These are phyloP conservation scores for Ips nitidus DNA, from an alignment of 1,140 invertebrate genomes.

Conservation along the genomic window DNA sequence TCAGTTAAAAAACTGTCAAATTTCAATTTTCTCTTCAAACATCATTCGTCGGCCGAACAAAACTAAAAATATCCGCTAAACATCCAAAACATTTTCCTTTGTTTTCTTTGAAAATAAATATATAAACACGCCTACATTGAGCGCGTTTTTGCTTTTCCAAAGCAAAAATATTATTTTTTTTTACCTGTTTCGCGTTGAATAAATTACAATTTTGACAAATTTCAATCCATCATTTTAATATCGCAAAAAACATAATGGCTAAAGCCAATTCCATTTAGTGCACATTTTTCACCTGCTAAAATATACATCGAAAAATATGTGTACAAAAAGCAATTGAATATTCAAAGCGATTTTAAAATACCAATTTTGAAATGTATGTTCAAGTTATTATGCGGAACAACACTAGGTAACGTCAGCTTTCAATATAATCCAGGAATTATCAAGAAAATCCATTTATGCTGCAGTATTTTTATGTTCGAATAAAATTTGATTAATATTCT, in stretches of 20 bases:
- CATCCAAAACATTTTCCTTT: no score
- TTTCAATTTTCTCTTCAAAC: no score
- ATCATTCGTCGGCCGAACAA: no score
- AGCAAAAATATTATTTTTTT: no score
- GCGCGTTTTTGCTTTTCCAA: no score
- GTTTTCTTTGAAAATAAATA: no score
- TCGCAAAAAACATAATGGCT: background rate
- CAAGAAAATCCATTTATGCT: conserved; percentile 22
- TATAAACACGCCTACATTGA: no score
- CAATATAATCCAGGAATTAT: conserved; percentile 18
- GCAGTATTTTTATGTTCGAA: conserved; percentile 20
- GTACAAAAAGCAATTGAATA: conserved; percentile 15
- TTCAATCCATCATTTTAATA: background rate
- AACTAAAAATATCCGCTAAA: no score
- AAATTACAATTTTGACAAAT: background rate
- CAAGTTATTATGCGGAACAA: conserved; percentile 18
- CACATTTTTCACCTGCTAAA: conserved; percentile 13
- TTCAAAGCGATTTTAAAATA: conserved; percentile 18
- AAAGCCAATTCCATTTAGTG: background rate
- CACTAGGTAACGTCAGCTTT: conserved; percentile 11
- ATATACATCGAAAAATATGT: conserved; percentile 13
- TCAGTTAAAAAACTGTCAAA: no score
- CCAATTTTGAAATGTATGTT: conserved; percentile 20
- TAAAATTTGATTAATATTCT: conserved; percentile 16
- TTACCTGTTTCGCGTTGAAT: no score